Percentiles rank a stretch among this genome's conserved stretches.
Conservation (phyloP, 2,113 vertebrate species). For the Dermatemys mawii region DNA sequence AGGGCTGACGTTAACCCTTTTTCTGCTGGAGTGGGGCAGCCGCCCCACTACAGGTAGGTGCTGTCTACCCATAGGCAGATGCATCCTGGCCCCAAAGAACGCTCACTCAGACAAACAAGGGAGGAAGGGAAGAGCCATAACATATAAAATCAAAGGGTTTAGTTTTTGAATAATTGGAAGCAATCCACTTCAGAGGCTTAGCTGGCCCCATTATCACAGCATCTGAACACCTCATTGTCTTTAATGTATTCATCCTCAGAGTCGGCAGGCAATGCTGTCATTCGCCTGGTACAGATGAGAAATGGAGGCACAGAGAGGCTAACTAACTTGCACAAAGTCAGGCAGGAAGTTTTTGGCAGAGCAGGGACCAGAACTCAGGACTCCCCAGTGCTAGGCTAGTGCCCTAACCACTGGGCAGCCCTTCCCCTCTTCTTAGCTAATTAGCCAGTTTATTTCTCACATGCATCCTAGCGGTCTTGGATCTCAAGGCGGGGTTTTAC, state of each 20-base stretch:
- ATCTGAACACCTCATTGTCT: neutral
- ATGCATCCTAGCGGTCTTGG: neutral
- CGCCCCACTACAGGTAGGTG: no score
- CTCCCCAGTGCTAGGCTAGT: neutral
- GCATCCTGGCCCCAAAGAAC: neutral
- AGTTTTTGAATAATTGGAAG: neutral
- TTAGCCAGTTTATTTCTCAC: conserved; percentile 3
- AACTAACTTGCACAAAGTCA: neutral
- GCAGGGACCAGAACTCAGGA: neutral
- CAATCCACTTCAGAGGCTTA: neutral
- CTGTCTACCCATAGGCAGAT: neutral
- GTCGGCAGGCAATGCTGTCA: neutral
- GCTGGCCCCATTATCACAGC: neutral
- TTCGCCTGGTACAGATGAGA: neutral
- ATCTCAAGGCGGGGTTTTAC: neutral
- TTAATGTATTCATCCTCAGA: neutral
- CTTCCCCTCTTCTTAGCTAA: conserved; percentile 37
- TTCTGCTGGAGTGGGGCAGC: no score
- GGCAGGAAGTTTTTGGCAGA: fast-evolving
- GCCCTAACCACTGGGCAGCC: neutral
- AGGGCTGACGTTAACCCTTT: no score
- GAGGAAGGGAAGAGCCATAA: neutral
- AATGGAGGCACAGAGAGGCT: neutral
- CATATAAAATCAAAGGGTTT: neutral
- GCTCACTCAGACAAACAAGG: neutral